phyloP scores from a whole-genome alignment of 2,888 invertebrate species.

The Prostheceraeus crozeri region DNA sequence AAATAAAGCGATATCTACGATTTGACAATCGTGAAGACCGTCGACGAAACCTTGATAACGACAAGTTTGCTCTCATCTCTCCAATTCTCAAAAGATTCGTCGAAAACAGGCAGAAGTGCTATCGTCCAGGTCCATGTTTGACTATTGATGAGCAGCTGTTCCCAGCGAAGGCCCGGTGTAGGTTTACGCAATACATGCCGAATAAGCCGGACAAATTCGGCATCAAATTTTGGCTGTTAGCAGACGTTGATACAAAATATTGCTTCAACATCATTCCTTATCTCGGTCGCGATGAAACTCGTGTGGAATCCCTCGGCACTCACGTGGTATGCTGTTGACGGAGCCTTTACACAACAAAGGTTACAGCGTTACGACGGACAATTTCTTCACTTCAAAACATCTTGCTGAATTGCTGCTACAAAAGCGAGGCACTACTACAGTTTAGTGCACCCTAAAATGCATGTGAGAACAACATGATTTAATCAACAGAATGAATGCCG shows the following conservation, averaged over 20 bases:
- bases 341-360: conserved; percentile 12
- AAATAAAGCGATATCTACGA: conserved; percentile 27
- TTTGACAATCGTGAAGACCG: conserved; percentile 24
- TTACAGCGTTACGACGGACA: conserved; percentile 23
- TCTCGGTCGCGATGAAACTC: conserved; percentile 17
- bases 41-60: conserved; percentile 15
- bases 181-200: conserved; percentile 26
- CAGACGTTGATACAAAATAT: conserved; percentile 26
- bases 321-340: conserved; percentile 28
- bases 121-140: conserved; percentile 23
- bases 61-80: conserved; percentile 23
- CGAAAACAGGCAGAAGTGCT: conserved; percentile 4
- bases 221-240: conserved; percentile 26
- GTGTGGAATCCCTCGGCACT: background rate
- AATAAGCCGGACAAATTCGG: conserved; percentile 30
- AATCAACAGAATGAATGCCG: too few relatives aligned
- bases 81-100: conserved; percentile 12
- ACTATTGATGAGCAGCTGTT: conserved; percentile 23
- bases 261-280: conserved; percentile 26
- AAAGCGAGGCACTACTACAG: too few relatives aligned
- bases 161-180: conserved; percentile 27
- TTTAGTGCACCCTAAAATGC: too few relatives aligned
- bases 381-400: conserved; percentile 2
- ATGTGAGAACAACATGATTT: too few relatives aligned
- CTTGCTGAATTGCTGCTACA: background rate